These are phyloP conservation scores for Lepidochitona cinerea DNA, from an alignment of 2,888 invertebrate species.

Conservation along the genomic window DNA sequence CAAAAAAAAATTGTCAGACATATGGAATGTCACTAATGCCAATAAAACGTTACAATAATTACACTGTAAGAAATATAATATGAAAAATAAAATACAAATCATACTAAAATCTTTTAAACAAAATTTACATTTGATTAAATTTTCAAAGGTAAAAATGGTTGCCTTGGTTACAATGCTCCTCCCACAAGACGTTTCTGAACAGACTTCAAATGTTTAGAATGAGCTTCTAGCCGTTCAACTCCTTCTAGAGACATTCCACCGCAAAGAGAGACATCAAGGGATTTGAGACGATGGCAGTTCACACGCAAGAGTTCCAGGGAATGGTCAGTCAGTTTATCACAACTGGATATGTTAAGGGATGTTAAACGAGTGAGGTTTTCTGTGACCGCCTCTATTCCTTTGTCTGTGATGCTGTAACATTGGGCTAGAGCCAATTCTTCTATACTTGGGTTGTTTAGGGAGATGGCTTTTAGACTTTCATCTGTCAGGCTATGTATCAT, in stretches of 20 bases:
- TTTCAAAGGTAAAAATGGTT: no score
- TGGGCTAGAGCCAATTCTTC: conserved; percentile 79
- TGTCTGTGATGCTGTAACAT: conserved; percentile 80
- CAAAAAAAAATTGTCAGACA: no score
- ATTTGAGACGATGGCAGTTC: conserved; percentile 74
- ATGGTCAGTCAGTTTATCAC: conserved; percentile 77
- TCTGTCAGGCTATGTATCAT: conserved; percentile 80
- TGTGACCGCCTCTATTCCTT: conserved; percentile 74
- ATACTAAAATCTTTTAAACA: no score
- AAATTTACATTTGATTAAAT: no score
- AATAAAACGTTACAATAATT: no score
- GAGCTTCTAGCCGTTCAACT: conserved; percentile 52
- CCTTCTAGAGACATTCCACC: conserved; percentile 56
- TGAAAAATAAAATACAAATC: no score
- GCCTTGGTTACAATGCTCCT: background rate
- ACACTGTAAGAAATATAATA: no score
- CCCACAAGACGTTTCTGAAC: conserved; percentile 55
- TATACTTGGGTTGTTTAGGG: conserved; percentile 79
- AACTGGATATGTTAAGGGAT: conserved; percentile 77
- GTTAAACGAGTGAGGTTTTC: conserved; percentile 74
- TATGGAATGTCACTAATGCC: no score
- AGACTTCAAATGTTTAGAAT: conserved; percentile 40
- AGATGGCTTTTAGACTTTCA: conserved; percentile 77
- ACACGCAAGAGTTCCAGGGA: conserved; percentile 74
- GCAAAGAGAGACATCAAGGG: conserved; percentile 75